These are phyloP conservation scores for Lomographa bimaculata DNA, from an alignment of 2,888 invertebrate species.

Conservation along the genomic window DNA sequence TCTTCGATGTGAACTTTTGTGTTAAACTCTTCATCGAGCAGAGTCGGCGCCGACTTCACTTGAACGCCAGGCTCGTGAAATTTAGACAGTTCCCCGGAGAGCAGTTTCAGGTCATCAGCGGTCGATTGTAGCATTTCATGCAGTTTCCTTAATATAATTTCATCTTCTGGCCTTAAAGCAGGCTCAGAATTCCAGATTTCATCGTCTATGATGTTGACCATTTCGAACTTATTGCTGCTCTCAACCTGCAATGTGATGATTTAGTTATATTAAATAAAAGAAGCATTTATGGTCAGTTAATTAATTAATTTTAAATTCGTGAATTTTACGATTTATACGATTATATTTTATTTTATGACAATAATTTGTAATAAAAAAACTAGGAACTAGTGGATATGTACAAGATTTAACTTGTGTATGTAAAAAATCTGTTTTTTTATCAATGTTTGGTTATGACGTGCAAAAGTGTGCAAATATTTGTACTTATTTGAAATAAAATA, in stretches of 20 bases:
- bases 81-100: conserved; percentile 68
- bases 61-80: conserved; percentile 61
- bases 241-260: conserved; percentile 65
- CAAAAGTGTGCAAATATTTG: too few relatives aligned
- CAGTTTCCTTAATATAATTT: conserved; percentile 67
- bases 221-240: conserved; percentile 72
- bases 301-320: too few relatives aligned
- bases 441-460: too few relatives aligned
- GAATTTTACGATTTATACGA: background rate
- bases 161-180: conserved; percentile 72
- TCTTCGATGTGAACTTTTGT: conserved; percentile 76
- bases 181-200: conserved; percentile 73
- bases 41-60: conserved; percentile 59
- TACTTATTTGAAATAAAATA: too few relatives aligned
- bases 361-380: background rate
- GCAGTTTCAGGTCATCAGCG: conserved; percentile 72
- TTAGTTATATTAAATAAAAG: too few relatives aligned
- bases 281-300: too few relatives aligned
- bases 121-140: conserved; percentile 77
- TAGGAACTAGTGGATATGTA: too few relatives aligned
- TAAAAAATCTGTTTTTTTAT: too few relatives aligned
- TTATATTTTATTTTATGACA: too few relatives aligned
- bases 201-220: conserved; percentile 72
- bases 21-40: conserved; percentile 75
- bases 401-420: too few relatives aligned